These are phyloP conservation scores for Drosophila pallidifrons DNA, from an alignment of 1,140 invertebrate species.

Conservation along the genomic window DNA sequence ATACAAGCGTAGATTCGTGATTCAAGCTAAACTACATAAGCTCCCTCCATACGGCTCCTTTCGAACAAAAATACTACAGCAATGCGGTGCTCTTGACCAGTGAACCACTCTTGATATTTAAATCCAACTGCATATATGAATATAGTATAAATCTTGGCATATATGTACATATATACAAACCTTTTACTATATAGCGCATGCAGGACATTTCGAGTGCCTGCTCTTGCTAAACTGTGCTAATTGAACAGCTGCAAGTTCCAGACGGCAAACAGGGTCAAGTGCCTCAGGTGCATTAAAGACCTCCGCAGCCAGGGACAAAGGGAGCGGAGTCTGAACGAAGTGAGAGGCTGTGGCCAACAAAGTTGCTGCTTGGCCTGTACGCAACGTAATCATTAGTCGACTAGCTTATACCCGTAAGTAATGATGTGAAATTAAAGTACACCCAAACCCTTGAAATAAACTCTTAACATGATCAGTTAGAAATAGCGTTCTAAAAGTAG, in stretches of 20 bases:
- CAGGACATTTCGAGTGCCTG: slow-evolving; percentile 26
- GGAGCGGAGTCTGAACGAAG: too few species aligned
- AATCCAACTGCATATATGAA: slow-evolving; percentile 12
- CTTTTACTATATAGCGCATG: background rate
- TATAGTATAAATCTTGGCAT: slow-evolving; percentile 6
- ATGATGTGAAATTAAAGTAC: too few species aligned
- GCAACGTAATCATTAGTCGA: background rate
- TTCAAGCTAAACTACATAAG: slow-evolving; percentile 27
- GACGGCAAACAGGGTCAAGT: slow-evolving; percentile 46
- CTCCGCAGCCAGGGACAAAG: too few species aligned
- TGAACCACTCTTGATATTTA: slow-evolving; percentile 27
- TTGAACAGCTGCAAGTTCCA: slow-evolving; percentile 32
- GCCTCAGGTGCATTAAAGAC: slow-evolving; percentile 34
- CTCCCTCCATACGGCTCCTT: background rate
- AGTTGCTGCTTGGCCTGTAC: background rate
- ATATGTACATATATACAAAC: slow-evolving; percentile 7
- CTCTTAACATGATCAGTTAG: too few species aligned
- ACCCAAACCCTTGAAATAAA: too few species aligned
- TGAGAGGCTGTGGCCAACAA: too few species aligned
- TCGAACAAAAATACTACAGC: slow-evolving; percentile 25
- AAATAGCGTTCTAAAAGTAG: too few species aligned
- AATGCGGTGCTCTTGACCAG: slow-evolving; percentile 48
- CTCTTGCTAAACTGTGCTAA: slow-evolving; percentile 36
- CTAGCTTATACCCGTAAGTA: background rate
- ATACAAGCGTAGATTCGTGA: slow-evolving; percentile 62